phyloP scores from a whole-genome alignment of 1,140 invertebrate species.

The Calephelis nemesis region DNA sequence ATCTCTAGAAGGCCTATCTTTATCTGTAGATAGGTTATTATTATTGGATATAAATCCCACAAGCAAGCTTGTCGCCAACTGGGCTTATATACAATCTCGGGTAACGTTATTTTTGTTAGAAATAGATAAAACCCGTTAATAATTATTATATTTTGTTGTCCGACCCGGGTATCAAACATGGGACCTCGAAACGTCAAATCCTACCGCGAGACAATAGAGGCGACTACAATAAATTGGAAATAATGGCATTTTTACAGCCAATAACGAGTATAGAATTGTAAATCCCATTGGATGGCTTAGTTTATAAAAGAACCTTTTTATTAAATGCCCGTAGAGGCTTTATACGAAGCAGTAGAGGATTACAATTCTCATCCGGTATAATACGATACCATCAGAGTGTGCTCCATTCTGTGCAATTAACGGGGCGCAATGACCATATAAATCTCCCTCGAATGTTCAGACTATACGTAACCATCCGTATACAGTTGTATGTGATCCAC shows the following conservation, averaged over 20 bases:
- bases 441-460: slow-evolving; percentile 65
- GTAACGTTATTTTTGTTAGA: too few relatives aligned
- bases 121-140: too few relatives aligned
- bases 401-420: slow-evolving; percentile 72
- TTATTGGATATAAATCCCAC: too few relatives aligned
- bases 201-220: too few relatives aligned
- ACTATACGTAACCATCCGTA: slow-evolving; percentile 42
- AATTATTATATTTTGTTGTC: too few relatives aligned
- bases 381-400: slow-evolving; percentile 64
- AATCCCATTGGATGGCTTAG: background rate
- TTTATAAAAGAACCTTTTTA: slow-evolving; percentile 8
- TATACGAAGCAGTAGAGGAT: slow-evolving; percentile 45
- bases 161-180: too few relatives aligned
- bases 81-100: too few relatives aligned
- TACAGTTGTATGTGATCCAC: slow-evolving; percentile 29
- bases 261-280: background rate
- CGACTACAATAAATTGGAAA: too few relatives aligned
- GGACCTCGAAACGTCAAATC: too few relatives aligned
- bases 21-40: too few relatives aligned
- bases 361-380: slow-evolving; percentile 58
- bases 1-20: too few relatives aligned
- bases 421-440: slow-evolving; percentile 72
- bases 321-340: slow-evolving; percentile 7
- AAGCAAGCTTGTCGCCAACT: too few relatives aligned
- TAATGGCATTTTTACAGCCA: background rate